These are phyloP conservation scores for Solenopsis invicta DNA, from an alignment of 1,140 invertebrate genomes.

Conservation along the genomic window DNA sequence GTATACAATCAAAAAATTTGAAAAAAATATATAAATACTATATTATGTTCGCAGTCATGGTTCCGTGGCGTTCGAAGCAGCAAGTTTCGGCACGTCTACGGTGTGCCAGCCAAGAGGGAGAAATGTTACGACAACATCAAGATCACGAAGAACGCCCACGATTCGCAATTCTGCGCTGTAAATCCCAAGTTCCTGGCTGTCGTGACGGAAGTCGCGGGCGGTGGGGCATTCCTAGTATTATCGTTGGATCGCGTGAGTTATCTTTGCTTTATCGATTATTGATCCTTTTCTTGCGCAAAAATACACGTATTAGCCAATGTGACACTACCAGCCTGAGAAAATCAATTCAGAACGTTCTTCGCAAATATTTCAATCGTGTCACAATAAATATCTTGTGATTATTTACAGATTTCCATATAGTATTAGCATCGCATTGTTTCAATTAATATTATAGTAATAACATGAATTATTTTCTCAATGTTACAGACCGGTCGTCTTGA, in stretches of 20 bases:
- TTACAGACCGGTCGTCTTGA: slow-evolving; percentile 91
- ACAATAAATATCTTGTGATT: slow-evolving; percentile 12
- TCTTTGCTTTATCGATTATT: slow-evolving; percentile 36
- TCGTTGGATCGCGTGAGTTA: slow-evolving; percentile 94
- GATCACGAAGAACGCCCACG: slow-evolving; percentile 96
- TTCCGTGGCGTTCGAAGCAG: slow-evolving; percentile 95
- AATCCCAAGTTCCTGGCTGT: slow-evolving; percentile 98
- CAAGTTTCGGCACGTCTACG: slow-evolving; percentile 98
- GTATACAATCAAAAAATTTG: too few species aligned
- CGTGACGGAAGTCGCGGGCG: slow-evolving; percentile 97
- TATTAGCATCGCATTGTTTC: background rate
- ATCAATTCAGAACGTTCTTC: background rate
- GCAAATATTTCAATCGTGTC: background rate
- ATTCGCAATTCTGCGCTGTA: slow-evolving; percentile 96
- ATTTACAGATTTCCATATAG: background rate
- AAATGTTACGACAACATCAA: slow-evolving; percentile 97
- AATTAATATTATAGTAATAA: background rate
- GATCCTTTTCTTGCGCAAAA: slow-evolving; percentile 19
- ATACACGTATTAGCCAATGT: background rate
- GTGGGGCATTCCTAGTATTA: slow-evolving; percentile 96
- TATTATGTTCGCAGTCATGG: slow-evolving; percentile 89
- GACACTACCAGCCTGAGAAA: background rate
- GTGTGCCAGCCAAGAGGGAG: slow-evolving; percentile 94
- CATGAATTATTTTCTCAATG: slow-evolving; percentile 7
- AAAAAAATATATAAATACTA: too few species aligned